phyloP scores from a whole-genome alignment of 2,113 vertebrate genomes.

The Corythornis vintsioides region DNA sequence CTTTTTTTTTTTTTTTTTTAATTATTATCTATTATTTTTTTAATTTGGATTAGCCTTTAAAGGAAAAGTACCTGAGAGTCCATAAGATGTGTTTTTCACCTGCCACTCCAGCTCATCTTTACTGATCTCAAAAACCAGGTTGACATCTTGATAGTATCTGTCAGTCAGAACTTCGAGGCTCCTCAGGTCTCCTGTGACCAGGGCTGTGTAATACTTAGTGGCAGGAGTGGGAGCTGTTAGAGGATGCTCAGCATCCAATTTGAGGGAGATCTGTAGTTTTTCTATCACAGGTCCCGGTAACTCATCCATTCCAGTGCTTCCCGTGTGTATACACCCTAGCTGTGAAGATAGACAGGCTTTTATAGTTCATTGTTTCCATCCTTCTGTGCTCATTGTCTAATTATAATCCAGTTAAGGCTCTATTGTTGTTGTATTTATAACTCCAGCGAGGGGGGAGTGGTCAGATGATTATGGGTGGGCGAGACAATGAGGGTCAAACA shows the following conservation, averaged over 20 bases:
- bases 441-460: background rate
- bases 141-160: conserved; percentile 65
- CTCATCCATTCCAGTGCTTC: conserved; percentile 7
- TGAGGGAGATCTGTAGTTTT: conserved; percentile 53
- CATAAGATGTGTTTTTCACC: conserved; percentile 65
- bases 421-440: conserved; percentile 57
- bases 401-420: conserved; percentile 42
- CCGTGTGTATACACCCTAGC: background rate
- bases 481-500: background rate
- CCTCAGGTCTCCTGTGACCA: conserved; percentile 68
- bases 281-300: background rate
- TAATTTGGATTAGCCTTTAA: background rate
- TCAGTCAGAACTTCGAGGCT: conserved; percentile 53
- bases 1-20: too few species aligned
- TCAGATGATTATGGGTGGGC: background rate
- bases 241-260: background rate
- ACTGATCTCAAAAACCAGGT: conserved; percentile 71
- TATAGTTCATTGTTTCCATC: conserved; percentile 53
- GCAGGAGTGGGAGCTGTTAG: background rate
- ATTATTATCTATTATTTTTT: background rate
- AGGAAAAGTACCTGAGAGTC: conserved; percentile 76
- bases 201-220: conserved; percentile 55
- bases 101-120: conserved; percentile 76
- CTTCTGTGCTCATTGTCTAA: conserved; percentile 51
- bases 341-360: background rate